phyloP scores from a whole-genome alignment of 23 tunicate genomes.

The Botrylloides violaceus region DNA sequence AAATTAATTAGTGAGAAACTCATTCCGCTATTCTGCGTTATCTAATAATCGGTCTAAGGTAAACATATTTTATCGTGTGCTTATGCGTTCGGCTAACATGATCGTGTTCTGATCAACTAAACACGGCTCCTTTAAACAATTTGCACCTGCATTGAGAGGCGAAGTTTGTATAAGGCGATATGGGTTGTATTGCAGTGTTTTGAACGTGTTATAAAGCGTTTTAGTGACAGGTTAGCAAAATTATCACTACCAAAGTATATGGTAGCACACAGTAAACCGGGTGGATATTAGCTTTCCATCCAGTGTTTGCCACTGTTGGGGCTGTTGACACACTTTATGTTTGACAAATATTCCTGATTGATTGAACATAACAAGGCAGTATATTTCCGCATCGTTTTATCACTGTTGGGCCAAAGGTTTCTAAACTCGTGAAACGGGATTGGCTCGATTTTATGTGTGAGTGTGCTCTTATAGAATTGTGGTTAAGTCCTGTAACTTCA shows the following conservation, averaged over 20 bases:
- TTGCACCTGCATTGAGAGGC: not conserved
- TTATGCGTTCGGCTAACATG: not conserved
- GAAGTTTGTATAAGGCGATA: not conserved
- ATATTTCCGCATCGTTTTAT: not conserved
- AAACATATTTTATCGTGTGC: not conserved
- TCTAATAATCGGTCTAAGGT: not conserved
- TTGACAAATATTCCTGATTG: not conserved
- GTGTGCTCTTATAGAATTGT: no score
- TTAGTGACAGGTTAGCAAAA: not conserved
- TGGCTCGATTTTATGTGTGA: no score
- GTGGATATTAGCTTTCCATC: not conserved
- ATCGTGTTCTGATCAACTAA: not conserved
- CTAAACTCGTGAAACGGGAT: not conserved
- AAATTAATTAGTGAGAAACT: no score
- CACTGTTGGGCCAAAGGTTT: not conserved
- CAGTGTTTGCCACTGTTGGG: not conserved
- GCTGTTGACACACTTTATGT: not conserved
- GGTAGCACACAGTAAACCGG: no score
- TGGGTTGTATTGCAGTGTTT: not conserved
- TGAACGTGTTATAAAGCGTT: not conserved
- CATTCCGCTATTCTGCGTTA: not conserved
- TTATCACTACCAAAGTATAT: not conserved
- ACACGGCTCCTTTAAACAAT: not conserved
- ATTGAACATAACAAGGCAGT: no score
- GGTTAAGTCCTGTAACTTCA: not conserved